Evolutionary conservation across 1,140 invertebrate genomes (phyloP).

Genomic region (Euwallacea fornicatus): DNA sequence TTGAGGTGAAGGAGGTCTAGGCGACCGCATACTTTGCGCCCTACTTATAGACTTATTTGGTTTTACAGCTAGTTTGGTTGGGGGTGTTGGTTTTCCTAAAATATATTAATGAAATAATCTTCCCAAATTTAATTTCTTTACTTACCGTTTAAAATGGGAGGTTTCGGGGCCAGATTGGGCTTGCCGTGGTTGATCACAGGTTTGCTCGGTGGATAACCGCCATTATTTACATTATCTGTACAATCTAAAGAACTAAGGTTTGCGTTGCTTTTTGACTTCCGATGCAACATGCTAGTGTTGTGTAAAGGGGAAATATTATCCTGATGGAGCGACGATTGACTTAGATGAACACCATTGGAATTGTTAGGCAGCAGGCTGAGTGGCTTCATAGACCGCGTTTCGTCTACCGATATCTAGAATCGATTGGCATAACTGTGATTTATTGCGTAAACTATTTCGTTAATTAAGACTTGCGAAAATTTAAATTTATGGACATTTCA

Average conservation of each 20-base stretch:
- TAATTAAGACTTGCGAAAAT: too few relatives aligned
- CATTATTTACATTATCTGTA: constrained; percentile 37
- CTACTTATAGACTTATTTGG: constrained; percentile 57
- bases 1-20: constrained; percentile 53
- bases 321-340: constrained; percentile 34
- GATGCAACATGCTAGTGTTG: constrained; percentile 46
- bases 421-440: too few relatives aligned
- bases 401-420: constrained; percentile 31
- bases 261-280: constrained; percentile 50
- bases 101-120: not conserved
- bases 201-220: constrained; percentile 35
- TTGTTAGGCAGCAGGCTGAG: constrained; percentile 11
- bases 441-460: too few relatives aligned
- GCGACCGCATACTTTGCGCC: constrained; percentile 59
- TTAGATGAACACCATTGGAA: constrained; percentile 39
- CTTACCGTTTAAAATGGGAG: constrained; percentile 55
- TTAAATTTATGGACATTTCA: too few relatives aligned
- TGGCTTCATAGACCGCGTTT: constrained; percentile 7
- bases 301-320: constrained; percentile 42
- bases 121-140: constrained; percentile 13
- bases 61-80: constrained; percentile 54
- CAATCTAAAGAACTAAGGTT: constrained; percentile 47
- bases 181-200: constrained; percentile 57
- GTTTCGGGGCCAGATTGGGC: constrained; percentile 61
- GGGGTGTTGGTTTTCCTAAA: constrained; percentile 42